Evolutionary conservation across 35 echinoderm and acorn worm genomes (phyloP).

Genomic region (Apostichopus japonicus): DNA sequence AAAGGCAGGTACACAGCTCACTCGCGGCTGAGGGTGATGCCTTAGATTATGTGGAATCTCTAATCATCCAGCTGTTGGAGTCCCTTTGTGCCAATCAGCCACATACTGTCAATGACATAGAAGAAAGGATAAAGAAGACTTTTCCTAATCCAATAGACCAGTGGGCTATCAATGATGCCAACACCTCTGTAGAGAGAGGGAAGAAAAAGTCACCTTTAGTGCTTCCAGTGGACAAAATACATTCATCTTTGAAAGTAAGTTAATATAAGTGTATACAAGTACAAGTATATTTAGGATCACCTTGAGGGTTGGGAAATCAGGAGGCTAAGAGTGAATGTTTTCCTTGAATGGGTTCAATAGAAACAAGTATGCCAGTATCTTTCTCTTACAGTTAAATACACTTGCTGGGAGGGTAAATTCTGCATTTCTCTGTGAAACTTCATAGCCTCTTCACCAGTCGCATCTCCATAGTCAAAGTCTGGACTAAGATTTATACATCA

Average conservation of each 20-base stretch:
- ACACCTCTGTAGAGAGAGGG: slow-evolving; percentile 84
- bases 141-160: slow-evolving; percentile 98
- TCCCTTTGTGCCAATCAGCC: slow-evolving; percentile 92
- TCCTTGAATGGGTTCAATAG: too few relatives aligned
- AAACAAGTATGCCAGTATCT: too few relatives aligned
- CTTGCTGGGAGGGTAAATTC: too few relatives aligned
- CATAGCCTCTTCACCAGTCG: too few relatives aligned
- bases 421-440: too few relatives aligned
- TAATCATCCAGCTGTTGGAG: slow-evolving; percentile 85
- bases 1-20: slow-evolving; percentile 87
- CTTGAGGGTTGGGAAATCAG: too few relatives aligned
- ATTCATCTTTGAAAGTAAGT: slow-evolving; percentile 83
- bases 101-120: slow-evolving; percentile 91
- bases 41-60: slow-evolving; percentile 88
- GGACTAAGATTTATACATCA: too few relatives aligned
- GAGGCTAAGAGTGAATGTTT: too few relatives aligned
- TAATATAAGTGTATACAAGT: background rate
- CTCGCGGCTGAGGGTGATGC: slow-evolving; percentile 80
- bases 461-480: too few relatives aligned
- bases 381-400: too few relatives aligned
- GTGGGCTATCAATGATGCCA: slow-evolving; percentile 98
- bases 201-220: slow-evolving; percentile 92
- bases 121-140: slow-evolving; percentile 94
- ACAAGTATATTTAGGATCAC: background rate
- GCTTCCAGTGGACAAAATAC: slow-evolving; percentile 94